Evolutionary conservation across 2,113 vertebrate genomes (phyloP).

Genomic region (Rhinopomastus cyanomelas): DNA sequence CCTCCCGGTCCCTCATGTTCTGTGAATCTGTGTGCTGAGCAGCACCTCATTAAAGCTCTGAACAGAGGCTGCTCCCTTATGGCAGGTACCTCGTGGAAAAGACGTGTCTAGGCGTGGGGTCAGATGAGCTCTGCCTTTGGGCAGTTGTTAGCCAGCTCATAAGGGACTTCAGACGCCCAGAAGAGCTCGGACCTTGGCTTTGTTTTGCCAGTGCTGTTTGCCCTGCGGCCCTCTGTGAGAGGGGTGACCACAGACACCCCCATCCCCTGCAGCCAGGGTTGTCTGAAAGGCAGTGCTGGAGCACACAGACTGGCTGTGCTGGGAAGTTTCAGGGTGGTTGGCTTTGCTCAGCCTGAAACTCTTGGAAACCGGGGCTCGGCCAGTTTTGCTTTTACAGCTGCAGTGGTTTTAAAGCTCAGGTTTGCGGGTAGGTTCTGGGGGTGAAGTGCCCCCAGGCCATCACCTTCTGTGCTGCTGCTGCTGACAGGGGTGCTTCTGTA

Average conservation of each 20-base stretch:
- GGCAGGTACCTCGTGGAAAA: neutral
- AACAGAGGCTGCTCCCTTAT: neutral
- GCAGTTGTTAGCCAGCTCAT: neutral
- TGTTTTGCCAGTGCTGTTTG: neutral
- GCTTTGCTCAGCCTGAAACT: neutral
- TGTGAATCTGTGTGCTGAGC: neutral
- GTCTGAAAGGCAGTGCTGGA: neutral
- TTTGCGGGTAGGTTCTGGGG: neutral
- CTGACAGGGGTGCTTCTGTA: neutral
- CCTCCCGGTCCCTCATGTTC: no score
- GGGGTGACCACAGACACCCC: neutral
- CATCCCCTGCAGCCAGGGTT: neutral
- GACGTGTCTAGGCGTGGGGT: neutral
- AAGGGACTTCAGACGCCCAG: neutral
- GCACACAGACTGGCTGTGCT: fast-evolving
- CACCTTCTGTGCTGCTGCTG: neutral
- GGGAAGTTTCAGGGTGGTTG: neutral
- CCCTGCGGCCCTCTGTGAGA: neutral
- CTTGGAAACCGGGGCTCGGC: neutral
- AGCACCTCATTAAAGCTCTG: neutral
- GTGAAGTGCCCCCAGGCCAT: neutral
- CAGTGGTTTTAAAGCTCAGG: neutral
- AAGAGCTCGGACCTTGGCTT: neutral
- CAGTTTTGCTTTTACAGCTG: neutral
- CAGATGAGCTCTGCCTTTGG: neutral